These are phyloP conservation scores for Leptoclinus maculatus DNA, from an alignment of 2,797 vertebrate genomes.

Conservation along the genomic window DNA sequence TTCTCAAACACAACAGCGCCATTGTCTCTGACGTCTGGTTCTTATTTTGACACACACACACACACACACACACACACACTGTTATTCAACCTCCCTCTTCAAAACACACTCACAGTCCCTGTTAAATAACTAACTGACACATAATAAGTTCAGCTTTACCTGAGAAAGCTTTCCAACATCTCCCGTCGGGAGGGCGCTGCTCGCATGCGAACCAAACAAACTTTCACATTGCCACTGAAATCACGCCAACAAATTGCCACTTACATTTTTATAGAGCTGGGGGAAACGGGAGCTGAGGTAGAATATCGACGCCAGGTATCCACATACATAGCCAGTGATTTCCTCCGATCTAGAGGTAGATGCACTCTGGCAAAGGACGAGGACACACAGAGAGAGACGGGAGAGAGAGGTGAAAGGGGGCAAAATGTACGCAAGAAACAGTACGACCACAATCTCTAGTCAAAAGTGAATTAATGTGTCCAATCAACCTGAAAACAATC, in stretches of 20 bases:
- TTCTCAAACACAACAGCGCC: slow-evolving; percentile 51
- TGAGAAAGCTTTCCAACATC: neutral
- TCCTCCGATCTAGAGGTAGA: slow-evolving; percentile 70
- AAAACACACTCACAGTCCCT: slow-evolving; percentile 1
- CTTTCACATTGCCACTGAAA: neutral
- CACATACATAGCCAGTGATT: slow-evolving; percentile 84
- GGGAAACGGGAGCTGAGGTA: slow-evolving; percentile 84
- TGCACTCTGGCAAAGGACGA: slow-evolving; percentile 58
- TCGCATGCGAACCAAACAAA: slow-evolving; percentile 6
- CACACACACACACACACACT: slow-evolving; percentile 10
- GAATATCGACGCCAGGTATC: slow-evolving; percentile 80
- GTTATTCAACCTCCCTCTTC: neutral
- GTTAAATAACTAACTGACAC: slow-evolving; percentile 13
- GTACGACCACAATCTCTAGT: neutral
- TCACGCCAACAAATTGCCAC: slow-evolving; percentile 35
- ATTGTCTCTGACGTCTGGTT: slow-evolving; percentile 65
- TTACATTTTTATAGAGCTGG: slow-evolving; percentile 85
- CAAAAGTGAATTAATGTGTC: neutral
- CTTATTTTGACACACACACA: slow-evolving; percentile 41
- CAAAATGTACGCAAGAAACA: neutral
- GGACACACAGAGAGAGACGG: neutral
- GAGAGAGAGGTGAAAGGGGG: neutral
- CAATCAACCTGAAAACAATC: neutral
- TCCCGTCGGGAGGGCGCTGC: neutral
- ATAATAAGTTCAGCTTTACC: slow-evolving; percentile 7